Evolutionary conservation across 2,888 invertebrate genomes (phyloP).

Genomic region (Cryptus viduatorius): DNA sequence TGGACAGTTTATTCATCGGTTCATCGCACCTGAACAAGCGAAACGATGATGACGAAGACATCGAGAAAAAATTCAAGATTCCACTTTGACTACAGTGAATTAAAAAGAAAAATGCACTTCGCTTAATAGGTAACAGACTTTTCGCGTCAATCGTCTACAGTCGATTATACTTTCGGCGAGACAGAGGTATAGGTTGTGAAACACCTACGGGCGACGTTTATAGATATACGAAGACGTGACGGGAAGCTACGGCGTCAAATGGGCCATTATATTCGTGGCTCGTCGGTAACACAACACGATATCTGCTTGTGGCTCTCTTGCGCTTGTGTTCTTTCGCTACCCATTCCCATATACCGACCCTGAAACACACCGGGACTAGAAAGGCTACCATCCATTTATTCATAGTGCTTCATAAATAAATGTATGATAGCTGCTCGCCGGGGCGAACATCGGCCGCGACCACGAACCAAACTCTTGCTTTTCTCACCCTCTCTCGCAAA

Average conservation of each 20-base stretch:
- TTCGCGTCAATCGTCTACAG: slow-evolving; percentile 24
- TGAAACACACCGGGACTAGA: slow-evolving; percentile 77
- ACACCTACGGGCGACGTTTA: not conserved
- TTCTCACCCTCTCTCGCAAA: slow-evolving; percentile 34
- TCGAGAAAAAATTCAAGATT: not conserved
- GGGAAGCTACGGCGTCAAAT: slow-evolving; percentile 68
- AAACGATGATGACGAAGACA: slow-evolving; percentile 13
- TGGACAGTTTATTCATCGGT: slow-evolving; percentile 22
- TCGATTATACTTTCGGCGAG: slow-evolving; percentile 2
- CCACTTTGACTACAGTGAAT: slow-evolving; percentile 16
- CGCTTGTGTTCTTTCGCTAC: slow-evolving; percentile 5
- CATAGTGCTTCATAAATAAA: slow-evolving; percentile 84
- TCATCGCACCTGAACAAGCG: slow-evolving; percentile 10
- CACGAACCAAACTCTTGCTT: slow-evolving; percentile 70
- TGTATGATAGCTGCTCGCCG: slow-evolving; percentile 79
- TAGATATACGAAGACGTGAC: slow-evolving; percentile 35
- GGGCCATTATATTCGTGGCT: slow-evolving; percentile 79
- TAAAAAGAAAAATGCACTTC: slow-evolving; percentile 6
- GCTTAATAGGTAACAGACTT: not conserved
- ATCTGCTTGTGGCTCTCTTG: slow-evolving; percentile 57
- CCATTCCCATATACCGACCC: slow-evolving; percentile 45
- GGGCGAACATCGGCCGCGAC: slow-evolving; percentile 63
- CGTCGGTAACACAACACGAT: slow-evolving; percentile 80
- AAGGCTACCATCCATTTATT: slow-evolving; percentile 83
- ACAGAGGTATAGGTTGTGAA: not conserved